These are phyloP conservation scores for Smutsia temminckii DNA, from an alignment of 2,797 vertebrate genomes.

Conservation along the genomic window DNA sequence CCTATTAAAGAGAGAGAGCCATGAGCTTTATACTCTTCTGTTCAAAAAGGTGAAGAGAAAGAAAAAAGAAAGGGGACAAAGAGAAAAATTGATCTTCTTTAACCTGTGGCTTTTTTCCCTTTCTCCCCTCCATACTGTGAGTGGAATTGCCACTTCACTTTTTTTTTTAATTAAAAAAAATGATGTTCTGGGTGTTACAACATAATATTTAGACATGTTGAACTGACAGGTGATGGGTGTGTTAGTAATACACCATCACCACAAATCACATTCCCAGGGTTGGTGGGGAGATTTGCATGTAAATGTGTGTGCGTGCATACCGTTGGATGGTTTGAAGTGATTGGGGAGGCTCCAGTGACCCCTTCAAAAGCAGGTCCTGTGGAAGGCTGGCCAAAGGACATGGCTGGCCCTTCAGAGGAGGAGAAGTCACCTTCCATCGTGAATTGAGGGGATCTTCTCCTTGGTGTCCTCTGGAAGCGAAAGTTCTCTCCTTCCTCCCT, in stretches of 20 bases:
- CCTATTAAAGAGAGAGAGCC: neutral
- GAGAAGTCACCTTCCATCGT: neutral
- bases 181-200: slow-evolving; percentile 40
- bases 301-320: rapidly evolving
- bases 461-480: neutral
- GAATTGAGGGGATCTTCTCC: neutral
- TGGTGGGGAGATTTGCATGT: neutral
- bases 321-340: neutral
- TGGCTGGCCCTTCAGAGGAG: neutral
- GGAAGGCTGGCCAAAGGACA: neutral
- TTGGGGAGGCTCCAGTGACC: neutral
- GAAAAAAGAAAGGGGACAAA: neutral
- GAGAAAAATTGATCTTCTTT: neutral
- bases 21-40: neutral
- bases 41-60: neutral
- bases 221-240: slow-evolving; percentile 56
- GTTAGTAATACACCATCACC: slow-evolving; percentile 53
- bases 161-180: slow-evolving; percentile 51
- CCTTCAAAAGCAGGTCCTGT: neutral
- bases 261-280: neutral
- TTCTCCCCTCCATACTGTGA: neutral
- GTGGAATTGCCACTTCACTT: neutral
- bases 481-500: neutral
- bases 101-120: neutral
- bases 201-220: slow-evolving; percentile 65